These are phyloP conservation scores for Coreius guichenoti DNA, from an alignment of 2,797 vertebrate species.

Conservation along the genomic window DNA sequence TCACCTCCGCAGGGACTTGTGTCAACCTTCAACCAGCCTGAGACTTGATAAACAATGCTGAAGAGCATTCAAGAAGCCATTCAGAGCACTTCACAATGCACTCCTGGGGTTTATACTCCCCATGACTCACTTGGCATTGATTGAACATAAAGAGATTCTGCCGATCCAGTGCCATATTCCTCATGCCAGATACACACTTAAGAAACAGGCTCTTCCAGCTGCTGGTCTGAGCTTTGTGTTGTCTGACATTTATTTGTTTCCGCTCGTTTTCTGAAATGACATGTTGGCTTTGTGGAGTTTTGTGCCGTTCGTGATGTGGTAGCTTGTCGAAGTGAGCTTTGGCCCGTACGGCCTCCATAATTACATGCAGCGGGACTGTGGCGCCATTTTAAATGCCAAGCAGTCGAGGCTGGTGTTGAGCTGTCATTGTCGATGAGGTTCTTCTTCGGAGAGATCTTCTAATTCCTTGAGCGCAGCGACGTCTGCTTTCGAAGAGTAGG, in stretches of 20 bases:
- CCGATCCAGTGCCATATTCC: slow-evolving; percentile 26
- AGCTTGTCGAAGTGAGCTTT: slow-evolving; percentile 47
- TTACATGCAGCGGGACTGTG: slow-evolving; percentile 53
- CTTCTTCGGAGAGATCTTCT: neutral
- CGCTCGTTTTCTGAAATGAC: slow-evolving; percentile 36
- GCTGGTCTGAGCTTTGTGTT: slow-evolving; percentile 4
- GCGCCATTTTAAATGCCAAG: slow-evolving; percentile 58
- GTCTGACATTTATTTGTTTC: slow-evolving; percentile 52
- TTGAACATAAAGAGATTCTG: slow-evolving; percentile 11
- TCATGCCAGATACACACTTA: slow-evolving; percentile 43
- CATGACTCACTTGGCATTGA: slow-evolving; percentile 57
- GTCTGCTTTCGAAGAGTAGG: slow-evolving; percentile 13
- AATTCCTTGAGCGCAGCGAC: neutral
- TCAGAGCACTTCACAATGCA: slow-evolving; percentile 36
- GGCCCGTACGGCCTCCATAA: slow-evolving; percentile 48
- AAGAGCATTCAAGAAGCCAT: slow-evolving; percentile 29
- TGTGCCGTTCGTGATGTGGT: slow-evolving; percentile 56
- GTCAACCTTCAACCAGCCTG: slow-evolving; percentile 14
- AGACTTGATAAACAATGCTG: slow-evolving; percentile 10
- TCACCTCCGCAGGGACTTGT: slow-evolving; percentile 18
- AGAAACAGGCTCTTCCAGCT: slow-evolving; percentile 19
- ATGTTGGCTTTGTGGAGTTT: slow-evolving; percentile 52
- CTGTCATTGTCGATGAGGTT: slow-evolving; percentile 4
- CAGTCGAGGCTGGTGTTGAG: slow-evolving; percentile 31
- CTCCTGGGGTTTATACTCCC: slow-evolving; percentile 39